These are phyloP conservation scores for Tenthredo notha DNA, from an alignment of 2,888 invertebrate genomes.

Conservation along the genomic window DNA sequence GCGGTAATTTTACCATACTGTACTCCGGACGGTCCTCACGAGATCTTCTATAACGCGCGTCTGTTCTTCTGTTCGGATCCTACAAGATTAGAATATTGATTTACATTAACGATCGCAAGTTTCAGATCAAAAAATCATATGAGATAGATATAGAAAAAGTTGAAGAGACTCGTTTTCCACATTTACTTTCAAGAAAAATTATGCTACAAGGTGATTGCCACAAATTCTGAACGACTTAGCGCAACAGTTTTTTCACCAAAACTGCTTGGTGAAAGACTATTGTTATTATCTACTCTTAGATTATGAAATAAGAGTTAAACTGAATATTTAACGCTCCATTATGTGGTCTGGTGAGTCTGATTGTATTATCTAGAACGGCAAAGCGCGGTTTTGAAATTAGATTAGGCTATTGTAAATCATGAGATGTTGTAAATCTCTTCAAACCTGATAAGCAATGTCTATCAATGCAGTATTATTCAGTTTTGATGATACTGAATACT, in stretches of 20 bases:
- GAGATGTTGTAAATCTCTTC: not conserved
- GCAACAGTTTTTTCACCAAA: not conserved
- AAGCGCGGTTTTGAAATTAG: not conserved
- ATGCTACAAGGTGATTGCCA: not conserved
- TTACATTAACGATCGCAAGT: not conserved
- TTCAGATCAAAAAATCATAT: not conserved
- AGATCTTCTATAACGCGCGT: conserved; percentile 31
- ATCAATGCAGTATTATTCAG: not conserved
- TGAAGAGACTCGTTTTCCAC: not conserved
- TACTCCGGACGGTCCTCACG: conserved; percentile 30
- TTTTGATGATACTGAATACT: not conserved
- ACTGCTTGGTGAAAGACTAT: not conserved
- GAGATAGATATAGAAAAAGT: not conserved
- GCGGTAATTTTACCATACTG: conserved; percentile 48
- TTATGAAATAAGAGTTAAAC: not conserved
- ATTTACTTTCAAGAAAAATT: not conserved
- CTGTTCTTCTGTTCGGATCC: conserved; percentile 45
- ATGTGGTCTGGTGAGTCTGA: not conserved
- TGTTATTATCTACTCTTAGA: not conserved
- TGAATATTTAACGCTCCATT: not conserved
- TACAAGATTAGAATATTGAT: not conserved
- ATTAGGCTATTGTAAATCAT: conserved; percentile 6
- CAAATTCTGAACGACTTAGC: not conserved
- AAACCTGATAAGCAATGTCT: not conserved
- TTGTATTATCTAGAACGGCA: conserved; percentile 1